Base-by-base conservation (phyloP, 2,888 invertebrate genomes). In the Ochropleura leucogaster region DNA sequence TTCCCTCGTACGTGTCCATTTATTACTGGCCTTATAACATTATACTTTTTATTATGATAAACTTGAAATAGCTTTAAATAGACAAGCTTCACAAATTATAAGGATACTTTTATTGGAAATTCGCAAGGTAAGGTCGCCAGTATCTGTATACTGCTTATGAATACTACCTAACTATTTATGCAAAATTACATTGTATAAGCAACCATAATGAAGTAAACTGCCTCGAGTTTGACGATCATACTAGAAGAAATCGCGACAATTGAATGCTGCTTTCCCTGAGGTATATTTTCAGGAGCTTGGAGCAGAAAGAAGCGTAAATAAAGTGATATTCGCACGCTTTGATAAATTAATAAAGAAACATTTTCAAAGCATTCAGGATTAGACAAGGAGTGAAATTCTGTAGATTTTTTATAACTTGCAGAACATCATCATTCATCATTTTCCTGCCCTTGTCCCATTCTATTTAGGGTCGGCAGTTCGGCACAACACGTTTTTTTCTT, bases 211-310 rank as follows among this genome's bases (percentile, higher is more conserved):
- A 77, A 74, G 72, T 77, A 70, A 73, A 74, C 30, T 64, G 79
- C 74, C 53, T 63, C 42, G n/a, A 67, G 74, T 76, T 77, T 84
- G 84, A 77, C 51, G 64, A 51, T 59, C 63, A 55, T 74, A 69
- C 44, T 53, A 73, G 40, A 59, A 63, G 51, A 68, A 72, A 84
- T 74, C 14, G 18, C 46, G 67, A 84, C 60, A 74, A 70, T 80
- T 73, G 68, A 80, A 79, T 68, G 67, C 51, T 64, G 51, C 16
- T 59, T 53, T 80, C 74, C 51, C 55, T 73, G 49, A 18, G 49
- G 53, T 42, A 63, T 47, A 63, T 81, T 74, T 64, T 70, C 12
- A 30, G 59, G 5, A 64, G n/a, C 67, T 64, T 51, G n/a, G 12
- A 46, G 20, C 42, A 60, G 9, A 14, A 69, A 49, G 9, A 55